Percentiles rank a stretch among this genome's conserved stretches.
These are phyloP conservation scores for Ceratosolen solmsi DNA, from an alignment of 1,140 invertebrate species.

Conservation along the genomic window DNA sequence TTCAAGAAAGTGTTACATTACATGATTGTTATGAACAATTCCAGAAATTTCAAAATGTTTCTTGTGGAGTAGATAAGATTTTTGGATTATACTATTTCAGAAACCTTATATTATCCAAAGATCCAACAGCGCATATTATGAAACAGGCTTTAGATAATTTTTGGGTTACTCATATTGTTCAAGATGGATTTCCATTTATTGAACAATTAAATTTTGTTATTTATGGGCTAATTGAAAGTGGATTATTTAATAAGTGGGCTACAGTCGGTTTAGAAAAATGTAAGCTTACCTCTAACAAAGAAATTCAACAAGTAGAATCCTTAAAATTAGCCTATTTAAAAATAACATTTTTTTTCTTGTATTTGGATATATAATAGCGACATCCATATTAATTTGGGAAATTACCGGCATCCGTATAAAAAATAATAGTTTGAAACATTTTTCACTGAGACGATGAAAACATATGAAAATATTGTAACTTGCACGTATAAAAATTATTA, in stretches of 20 bases:
- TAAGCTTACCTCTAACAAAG: background rate
- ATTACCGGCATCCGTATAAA: no score
- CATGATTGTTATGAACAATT: slow-evolving; percentile 8
- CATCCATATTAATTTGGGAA: no score
- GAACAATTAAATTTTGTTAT: background rate
- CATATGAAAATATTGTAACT: no score
- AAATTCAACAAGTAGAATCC: background rate
- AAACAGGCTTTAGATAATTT: slow-evolving; percentile 1
- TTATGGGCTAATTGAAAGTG: background rate
- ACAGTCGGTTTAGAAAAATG: background rate
- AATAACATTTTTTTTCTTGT: no score
- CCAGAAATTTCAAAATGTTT: slow-evolving; percentile 1
- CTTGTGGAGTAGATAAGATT: slow-evolving; percentile 17
- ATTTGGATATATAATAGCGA: no score
- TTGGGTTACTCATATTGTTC: slow-evolving; percentile 12
- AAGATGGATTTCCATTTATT: slow-evolving; percentile 12
- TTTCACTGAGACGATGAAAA: no score
- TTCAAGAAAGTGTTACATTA: slow-evolving; percentile 2
- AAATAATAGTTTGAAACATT: no score
- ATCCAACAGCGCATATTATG: background rate
- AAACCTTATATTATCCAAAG: background rate
- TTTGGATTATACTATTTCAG: slow-evolving; percentile 22
- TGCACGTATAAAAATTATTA: no score
- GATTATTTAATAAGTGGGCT: slow-evolving; percentile 8
- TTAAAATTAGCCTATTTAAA: slow-evolving; percentile 1